A percentile compares a stretch with the other conserved stretches of the same genome.
Conservation (phyloP, 2,888 invertebrate genomes). For the Zaprionus obscuricornis region DNA sequence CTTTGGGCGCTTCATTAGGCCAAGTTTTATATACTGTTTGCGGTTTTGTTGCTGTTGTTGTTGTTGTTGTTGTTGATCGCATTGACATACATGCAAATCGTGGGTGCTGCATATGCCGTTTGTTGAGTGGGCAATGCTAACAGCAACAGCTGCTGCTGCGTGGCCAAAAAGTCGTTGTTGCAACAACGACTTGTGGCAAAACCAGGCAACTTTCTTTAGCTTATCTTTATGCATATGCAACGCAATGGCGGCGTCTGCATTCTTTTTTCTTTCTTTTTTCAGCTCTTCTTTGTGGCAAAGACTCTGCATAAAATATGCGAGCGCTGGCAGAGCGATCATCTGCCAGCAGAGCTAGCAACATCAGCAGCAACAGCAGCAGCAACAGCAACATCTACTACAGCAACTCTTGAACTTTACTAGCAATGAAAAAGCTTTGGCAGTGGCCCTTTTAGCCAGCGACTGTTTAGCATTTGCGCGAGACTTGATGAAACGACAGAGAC, state of each 20-base stretch:
- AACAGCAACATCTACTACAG: constrained; percentile 31
- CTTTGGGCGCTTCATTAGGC: constrained; percentile 73
- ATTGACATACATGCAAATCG: constrained; percentile 70
- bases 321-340: constrained; percentile 65
- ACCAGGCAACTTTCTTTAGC: constrained; percentile 66
- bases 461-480: constrained; percentile 66
- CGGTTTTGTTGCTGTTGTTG: constrained; percentile 13
- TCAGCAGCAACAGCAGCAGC: constrained; percentile 18
- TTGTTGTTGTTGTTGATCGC: constrained; percentile 34
- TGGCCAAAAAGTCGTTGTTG: constrained; percentile 42
- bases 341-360: constrained; percentile 43
- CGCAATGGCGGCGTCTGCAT: constrained; percentile 73
- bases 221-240: constrained; percentile 78
- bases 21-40: background rate
- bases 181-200: constrained; percentile 17
- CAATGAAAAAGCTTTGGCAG: constrained; percentile 69
- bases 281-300: constrained; percentile 34
- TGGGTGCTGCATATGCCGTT: constrained; percentile 42
- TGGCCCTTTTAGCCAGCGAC: constrained; percentile 65
- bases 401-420: constrained; percentile 78
- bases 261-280: constrained; percentile 37
- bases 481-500: constrained; percentile 25
- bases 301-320: constrained; percentile 67
- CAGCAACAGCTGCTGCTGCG: constrained; percentile 35
- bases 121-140: constrained; percentile 38